A percentile compares a stretch with the other conserved stretches of the same genome.
These are phyloP conservation scores for Apogon hyalosoma DNA, from an alignment of 2,797 vertebrate genomes.

Conservation along the genomic window DNA sequence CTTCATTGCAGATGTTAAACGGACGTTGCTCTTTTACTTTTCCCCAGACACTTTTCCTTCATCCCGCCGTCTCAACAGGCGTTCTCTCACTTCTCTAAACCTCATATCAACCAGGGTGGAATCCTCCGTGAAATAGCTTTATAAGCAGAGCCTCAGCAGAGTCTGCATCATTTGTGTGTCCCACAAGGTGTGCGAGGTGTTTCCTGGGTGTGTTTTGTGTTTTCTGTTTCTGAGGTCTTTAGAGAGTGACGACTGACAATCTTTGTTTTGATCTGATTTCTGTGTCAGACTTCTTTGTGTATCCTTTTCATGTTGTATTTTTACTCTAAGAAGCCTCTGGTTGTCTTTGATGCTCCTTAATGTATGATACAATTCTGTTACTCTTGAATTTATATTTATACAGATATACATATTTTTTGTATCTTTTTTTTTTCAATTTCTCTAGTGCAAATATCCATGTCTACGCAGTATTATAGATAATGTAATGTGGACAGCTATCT, in stretches of 20 bases:
- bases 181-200: constrained; percentile 60
- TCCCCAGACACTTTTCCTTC: constrained; percentile 13
- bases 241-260: constrained; percentile 83
- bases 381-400: constrained; percentile 88
- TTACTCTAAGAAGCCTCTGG: constrained; percentile 67
- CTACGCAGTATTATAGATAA: constrained; percentile 84
- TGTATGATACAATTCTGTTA: constrained; percentile 84
- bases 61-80: constrained; percentile 19
- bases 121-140: constrained; percentile 72
- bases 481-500: constrained; percentile 84
- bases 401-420: constrained; percentile 89
- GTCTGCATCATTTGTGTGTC: constrained; percentile 38
- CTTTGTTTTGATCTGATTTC: constrained; percentile 73
- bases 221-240: constrained; percentile 55
- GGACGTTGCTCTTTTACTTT: constrained; percentile 24
- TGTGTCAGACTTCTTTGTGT: constrained; percentile 65
- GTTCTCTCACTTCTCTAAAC: constrained; percentile 21
- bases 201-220: constrained; percentile 50
- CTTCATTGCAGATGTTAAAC: not conserved
- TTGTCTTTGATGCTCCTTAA: constrained; percentile 70
- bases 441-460: constrained; percentile 78
- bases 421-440: constrained; percentile 72
- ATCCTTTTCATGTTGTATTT: constrained; percentile 76
- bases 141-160: constrained; percentile 45
- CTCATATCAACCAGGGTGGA: constrained; percentile 52